A percentile compares a stretch with the other conserved stretches of the same genome.
Evolutionary conservation across 2,797 vertebrate genomes (phyloP).

Genomic region (Euthynnus affinis): DNA sequence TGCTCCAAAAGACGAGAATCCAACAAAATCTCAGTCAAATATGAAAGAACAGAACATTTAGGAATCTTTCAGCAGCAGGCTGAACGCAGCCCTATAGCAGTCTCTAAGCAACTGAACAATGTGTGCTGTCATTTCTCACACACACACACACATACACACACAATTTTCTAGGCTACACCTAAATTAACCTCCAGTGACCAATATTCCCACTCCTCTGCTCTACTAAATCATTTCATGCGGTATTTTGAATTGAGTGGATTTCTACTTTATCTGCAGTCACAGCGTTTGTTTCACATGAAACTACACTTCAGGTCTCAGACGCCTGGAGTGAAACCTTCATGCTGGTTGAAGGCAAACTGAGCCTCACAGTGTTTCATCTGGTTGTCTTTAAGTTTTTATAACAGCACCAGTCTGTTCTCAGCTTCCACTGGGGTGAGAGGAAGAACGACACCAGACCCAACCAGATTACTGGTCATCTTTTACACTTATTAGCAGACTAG

Average conservation of each 20-base stretch:
- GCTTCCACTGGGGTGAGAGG: slow-evolving; percentile 7
- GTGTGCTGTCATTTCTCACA: not conserved
- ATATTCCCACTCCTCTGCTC: not conserved
- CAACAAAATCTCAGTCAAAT: no score
- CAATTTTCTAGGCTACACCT: not conserved
- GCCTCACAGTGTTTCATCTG: not conserved
- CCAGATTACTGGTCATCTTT: not conserved
- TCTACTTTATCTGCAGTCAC: not conserved
- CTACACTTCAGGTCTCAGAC: not conserved
- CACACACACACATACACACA: not conserved
- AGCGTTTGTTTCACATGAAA: not conserved
- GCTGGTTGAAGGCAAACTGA: not conserved
- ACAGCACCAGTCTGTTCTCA: slow-evolving; percentile 44
- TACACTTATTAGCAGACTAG: not conserved
- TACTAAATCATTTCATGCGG: not conserved
- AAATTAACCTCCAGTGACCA: not conserved
- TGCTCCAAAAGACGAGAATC: no score
- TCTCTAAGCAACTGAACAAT: not conserved
- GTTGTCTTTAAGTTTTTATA: slow-evolving; percentile 45
- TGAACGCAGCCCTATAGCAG: not conserved
- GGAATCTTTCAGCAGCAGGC: not conserved
- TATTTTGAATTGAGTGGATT: not conserved
- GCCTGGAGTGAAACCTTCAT: not conserved
- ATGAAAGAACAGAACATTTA: not conserved
- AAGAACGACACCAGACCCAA: not conserved